Base-by-base conservation (phyloP, 2,113 vertebrate species). In the Hiodon alosoides region DNA sequence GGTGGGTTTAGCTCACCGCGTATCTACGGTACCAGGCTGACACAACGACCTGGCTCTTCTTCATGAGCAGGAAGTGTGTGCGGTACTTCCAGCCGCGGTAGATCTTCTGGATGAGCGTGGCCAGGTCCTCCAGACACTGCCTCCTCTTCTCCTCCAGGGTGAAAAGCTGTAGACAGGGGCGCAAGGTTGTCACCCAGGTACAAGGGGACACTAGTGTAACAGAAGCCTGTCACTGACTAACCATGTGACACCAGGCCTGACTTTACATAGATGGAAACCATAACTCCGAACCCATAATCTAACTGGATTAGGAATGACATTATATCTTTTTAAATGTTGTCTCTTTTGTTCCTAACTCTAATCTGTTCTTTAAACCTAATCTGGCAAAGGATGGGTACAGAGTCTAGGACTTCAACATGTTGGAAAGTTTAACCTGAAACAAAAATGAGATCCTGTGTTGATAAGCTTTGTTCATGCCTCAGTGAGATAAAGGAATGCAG, bases 11-110 rank as follows among this genome's bases (percentile, higher is more conserved):
- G 31, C 93, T 90, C 86, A 99, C 97, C 48, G 95, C 89, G 0
- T 93, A 96, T 91, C 96, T 89, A 78, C 95, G 92, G 85, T 89
- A 95, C 95, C 95, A 98, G 13, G 96, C 93, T 0, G 96, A 88
- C 57, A 99, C 91, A 80, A 96, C 93, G 5, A 97, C 86, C 83
- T 99, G 96, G 86, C 97, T 96, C 79, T 86, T 91, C 3, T 95
- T 98, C 90, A 98, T 91, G 14, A 98, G 86, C 79, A 97, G 87
- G 84, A 98, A 99, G 69, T 84, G 92, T 2, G 86, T 94, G 65
- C 94, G 94, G 71, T 93, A 93, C 81, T 95, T 98, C 96, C 96
- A 98, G 0, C 97, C 97, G 4, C 95, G 92, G 80, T 97, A 99
- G 85, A 98, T 96, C 89, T 99, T 99, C 85, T 88, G 95, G 83